Conservation (phyloP, 1,140 invertebrate species). For the Mizuhopecten yessoensis region DNA sequence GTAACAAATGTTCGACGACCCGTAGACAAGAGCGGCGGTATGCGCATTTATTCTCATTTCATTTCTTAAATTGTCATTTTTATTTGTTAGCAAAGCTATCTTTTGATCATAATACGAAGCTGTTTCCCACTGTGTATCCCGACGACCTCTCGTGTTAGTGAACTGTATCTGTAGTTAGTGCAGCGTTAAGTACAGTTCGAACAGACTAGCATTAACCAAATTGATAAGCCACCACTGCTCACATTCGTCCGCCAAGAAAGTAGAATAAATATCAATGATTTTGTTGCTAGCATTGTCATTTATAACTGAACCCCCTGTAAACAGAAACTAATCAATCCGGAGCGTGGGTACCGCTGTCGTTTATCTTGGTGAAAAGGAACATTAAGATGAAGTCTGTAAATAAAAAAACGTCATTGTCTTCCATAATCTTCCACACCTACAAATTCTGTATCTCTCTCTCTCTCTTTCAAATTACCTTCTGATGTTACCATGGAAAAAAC, state of each 20-base stretch:
- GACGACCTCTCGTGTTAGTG: neutral
- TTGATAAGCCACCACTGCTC: neutral
- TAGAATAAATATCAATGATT: neutral
- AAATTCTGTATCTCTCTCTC: no score
- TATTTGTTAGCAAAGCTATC: neutral
- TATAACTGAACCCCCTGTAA: neutral
- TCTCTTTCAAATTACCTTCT: no score
- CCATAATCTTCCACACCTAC: no score
- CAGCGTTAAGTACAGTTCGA: neutral
- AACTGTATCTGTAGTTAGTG: neutral
- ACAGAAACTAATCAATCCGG: neutral
- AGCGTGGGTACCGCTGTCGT: neutral
- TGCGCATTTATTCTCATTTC: neutral
- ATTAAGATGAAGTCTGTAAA: neutral
- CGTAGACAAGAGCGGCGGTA: neutral
- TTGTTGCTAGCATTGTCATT: neutral
- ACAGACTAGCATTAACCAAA: neutral
- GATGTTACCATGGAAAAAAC: no score
- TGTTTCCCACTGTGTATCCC: neutral
- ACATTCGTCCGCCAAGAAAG: no score
- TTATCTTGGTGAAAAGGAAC: neutral
- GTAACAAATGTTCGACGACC: neutral
- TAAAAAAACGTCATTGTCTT: no score
- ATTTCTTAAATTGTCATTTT: neutral
- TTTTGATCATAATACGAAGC: neutral